Evolutionary conservation across 2,888 invertebrate species (phyloP).

Genomic region (Chrysotoxum bicinctum): DNA sequence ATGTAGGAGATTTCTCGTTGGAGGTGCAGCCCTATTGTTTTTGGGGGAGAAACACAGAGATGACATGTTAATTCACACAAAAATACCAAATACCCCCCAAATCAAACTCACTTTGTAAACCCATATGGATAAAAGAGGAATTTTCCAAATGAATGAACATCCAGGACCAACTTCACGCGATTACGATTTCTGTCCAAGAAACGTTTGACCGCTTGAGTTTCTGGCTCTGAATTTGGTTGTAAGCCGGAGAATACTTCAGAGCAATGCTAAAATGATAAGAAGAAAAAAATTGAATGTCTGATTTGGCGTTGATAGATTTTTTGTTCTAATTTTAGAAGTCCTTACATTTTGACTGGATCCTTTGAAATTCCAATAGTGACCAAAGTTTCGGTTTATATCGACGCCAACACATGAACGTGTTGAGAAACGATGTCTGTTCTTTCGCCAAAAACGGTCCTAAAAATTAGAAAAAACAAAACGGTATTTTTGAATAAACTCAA

Average conservation of each 20-base stretch:
- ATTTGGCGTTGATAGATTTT: background rate
- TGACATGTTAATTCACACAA: constrained; percentile 20
- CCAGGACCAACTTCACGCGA: constrained; percentile 80
- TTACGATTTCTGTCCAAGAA: constrained; percentile 79
- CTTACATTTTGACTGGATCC: constrained; percentile 82
- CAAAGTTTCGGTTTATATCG: constrained; percentile 90
- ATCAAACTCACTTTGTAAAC: constrained; percentile 78
- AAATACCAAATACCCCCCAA: background rate
- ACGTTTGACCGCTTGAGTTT: constrained; percentile 79
- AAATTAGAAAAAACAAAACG: constrained; percentile 5
- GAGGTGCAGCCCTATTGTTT: constrained; percentile 77
- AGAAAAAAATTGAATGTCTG: background rate
- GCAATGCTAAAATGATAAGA: constrained; percentile 76
- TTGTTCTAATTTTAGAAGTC: background rate
- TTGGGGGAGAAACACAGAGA: background rate
- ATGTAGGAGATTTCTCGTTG: constrained; percentile 78
- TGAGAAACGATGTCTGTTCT: constrained; percentile 84
- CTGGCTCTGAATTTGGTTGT: constrained; percentile 79
- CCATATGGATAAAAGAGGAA: constrained; percentile 82
- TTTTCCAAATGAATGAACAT: constrained; percentile 81
- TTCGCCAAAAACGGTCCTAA: constrained; percentile 85
- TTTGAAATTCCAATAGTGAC: constrained; percentile 85
- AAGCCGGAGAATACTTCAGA: constrained; percentile 81
- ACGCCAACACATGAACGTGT: constrained; percentile 85
- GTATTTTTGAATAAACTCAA: background rate